Percentiles rank a stretch among this genome's conserved stretches.
phyloP scores from a whole-genome alignment of 2,113 vertebrate genomes.

The Myocastor coypus region DNA sequence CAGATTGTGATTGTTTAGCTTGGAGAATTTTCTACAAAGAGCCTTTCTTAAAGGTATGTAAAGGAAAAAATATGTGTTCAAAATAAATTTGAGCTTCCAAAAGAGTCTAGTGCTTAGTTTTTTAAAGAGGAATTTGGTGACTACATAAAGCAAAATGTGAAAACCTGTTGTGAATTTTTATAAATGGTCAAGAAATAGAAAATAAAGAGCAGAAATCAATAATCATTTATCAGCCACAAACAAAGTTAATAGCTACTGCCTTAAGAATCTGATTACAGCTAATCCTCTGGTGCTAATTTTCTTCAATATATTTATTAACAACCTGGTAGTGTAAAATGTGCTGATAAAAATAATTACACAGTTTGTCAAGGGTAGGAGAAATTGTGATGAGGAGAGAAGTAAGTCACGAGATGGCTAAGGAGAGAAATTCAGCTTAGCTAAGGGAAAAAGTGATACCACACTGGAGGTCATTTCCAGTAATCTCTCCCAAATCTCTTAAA shows the following conservation, averaged over 20 bases:
- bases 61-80: constrained; percentile 59
- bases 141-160: constrained; percentile 67
- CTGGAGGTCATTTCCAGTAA: constrained; percentile 47
- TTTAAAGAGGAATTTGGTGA: constrained; percentile 63
- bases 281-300: constrained; percentile 64
- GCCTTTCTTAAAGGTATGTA: constrained; percentile 67
- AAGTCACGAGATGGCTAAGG: constrained; percentile 51
- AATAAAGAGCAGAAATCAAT: constrained; percentile 78
- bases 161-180: constrained; percentile 42
- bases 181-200: constrained; percentile 56
- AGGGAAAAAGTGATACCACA: constrained; percentile 25
- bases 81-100: constrained; percentile 76
- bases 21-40: constrained; percentile 66
- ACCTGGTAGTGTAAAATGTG: constrained; percentile 77
- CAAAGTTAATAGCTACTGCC: constrained; percentile 63
- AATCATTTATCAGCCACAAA: constrained; percentile 72
- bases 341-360: constrained; percentile 80
- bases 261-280: constrained; percentile 70
- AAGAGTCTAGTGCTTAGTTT: constrained; percentile 74
- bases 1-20: constrained; percentile 52
- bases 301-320: constrained; percentile 78
- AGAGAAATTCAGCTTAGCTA: constrained; percentile 43
- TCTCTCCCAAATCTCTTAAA: constrained; percentile 19
- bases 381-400: constrained; percentile 66
- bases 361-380: constrained; percentile 50